Percentiles rank a stretch among this genome's conserved stretches.
phyloP scores from a whole-genome alignment of 23 tunicate genomes.

The Corella eumyota region DNA sequence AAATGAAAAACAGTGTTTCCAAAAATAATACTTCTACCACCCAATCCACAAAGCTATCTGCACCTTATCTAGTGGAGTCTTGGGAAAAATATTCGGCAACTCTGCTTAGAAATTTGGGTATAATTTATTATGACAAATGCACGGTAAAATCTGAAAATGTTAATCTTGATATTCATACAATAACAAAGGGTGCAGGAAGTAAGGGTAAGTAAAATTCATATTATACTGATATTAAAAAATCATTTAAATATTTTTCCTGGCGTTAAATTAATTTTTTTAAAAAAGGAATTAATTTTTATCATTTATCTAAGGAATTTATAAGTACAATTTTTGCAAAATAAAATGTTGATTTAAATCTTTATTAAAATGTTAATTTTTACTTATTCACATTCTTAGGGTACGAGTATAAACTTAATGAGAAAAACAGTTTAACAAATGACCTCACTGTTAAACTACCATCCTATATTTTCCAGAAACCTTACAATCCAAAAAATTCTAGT shows the following conservation, averaged over 20 bases:
- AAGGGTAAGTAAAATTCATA: slow-evolving; percentile 9
- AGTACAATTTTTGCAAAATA: background rate
- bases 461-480: too few species aligned
- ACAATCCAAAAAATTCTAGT: too few species aligned
- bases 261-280: too few species aligned
- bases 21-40: background rate
- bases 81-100: slow-evolving; percentile 51
- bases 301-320: background rate
- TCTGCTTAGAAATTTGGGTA: slow-evolving; percentile 27
- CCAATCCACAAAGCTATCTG: slow-evolving; percentile 4
- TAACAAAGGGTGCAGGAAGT: background rate
- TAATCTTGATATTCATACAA: slow-evolving; percentile 1
- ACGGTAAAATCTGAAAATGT: slow-evolving; percentile 20
- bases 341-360: background rate
- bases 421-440: too few species aligned
- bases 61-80: slow-evolving; percentile 19
- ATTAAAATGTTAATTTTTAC: too few species aligned
- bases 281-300: too few species aligned
- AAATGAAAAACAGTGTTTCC: background rate
- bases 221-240: too few species aligned
- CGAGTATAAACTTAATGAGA: too few species aligned
- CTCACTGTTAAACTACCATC: too few species aligned
- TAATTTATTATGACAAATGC: slow-evolving; percentile 15
- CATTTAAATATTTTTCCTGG: too few species aligned
- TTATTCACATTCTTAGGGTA: too few species aligned